Conservation (phyloP, 1,140 invertebrate genomes). For the Phthorimaea operculella region DNA sequence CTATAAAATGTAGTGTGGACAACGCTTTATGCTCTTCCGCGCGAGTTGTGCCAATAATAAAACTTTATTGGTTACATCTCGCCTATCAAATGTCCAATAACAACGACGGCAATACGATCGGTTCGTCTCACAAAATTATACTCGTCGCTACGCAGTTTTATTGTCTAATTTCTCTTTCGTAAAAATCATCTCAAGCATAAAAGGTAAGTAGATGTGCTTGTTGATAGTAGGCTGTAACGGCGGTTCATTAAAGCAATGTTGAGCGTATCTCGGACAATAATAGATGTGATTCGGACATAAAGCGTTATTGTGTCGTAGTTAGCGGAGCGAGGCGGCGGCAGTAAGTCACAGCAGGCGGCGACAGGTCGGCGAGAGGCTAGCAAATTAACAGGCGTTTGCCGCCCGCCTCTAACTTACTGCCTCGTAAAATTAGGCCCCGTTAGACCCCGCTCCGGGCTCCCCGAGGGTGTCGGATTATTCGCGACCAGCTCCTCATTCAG, state of each 20-base stretch:
- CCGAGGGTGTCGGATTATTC: slow-evolving; percentile 36
- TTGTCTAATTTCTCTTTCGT: slow-evolving; percentile 22
- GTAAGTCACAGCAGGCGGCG: slow-evolving; percentile 62
- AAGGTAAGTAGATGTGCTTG: slow-evolving; percentile 8
- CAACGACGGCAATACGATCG: slow-evolving; percentile 24
- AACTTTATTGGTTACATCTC: slow-evolving; percentile 42
- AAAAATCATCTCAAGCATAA: slow-evolving; percentile 10
- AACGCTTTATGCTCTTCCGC: slow-evolving; percentile 29
- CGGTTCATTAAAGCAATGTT: slow-evolving; percentile 16
- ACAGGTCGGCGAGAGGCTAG: slow-evolving; percentile 46
- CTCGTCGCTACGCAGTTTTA: slow-evolving; percentile 22
- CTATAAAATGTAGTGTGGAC: slow-evolving; percentile 11
- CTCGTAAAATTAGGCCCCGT: slow-evolving; percentile 62
- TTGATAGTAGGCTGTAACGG: background rate
- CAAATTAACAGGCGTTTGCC: slow-evolving; percentile 63
- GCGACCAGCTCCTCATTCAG: slow-evolving; percentile 37
- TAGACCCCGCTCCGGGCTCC: slow-evolving; percentile 36
- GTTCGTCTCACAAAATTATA: slow-evolving; percentile 21
- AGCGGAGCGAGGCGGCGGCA: slow-evolving; percentile 18
- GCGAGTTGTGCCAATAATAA: slow-evolving; percentile 42
- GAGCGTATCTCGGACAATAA: slow-evolving; percentile 20
- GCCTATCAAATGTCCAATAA: slow-evolving; percentile 45
- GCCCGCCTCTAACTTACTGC: slow-evolving; percentile 60
- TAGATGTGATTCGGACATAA: slow-evolving; percentile 31
- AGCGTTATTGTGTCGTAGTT: slow-evolving; percentile 29